phyloP scores from a whole-genome alignment of 2,113 vertebrate species.

The Struthio camelus region DNA sequence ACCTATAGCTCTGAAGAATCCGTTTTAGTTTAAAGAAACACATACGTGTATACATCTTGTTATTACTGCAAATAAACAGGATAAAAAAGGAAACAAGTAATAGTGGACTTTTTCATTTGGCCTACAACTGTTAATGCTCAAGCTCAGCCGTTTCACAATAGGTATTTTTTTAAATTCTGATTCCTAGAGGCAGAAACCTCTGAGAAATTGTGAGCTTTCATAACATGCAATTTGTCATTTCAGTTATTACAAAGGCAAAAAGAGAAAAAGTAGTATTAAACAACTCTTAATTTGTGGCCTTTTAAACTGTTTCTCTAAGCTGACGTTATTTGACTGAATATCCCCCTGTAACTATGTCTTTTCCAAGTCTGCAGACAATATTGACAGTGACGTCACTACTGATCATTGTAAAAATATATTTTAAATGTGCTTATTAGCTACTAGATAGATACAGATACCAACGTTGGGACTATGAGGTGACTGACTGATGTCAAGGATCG shows the following conservation, averaged over 20 bases:
- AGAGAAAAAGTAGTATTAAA: neutral
- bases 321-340: neutral
- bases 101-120: neutral
- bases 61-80: neutral
- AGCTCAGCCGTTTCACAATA: neutral
- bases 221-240: neutral
- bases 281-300: neutral
- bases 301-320: neutral
- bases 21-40: neutral
- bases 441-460: neutral
- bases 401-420: neutral
- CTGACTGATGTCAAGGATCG: neutral
- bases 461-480: neutral
- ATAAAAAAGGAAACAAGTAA: neutral
- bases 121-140: neutral
- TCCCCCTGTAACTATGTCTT: neutral
- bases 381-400: neutral
- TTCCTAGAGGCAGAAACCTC: neutral
- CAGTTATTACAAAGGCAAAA: neutral
- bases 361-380: neutral
- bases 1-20: neutral
- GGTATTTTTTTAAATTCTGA: neutral
- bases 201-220: neutral
- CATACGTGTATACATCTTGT: fast-evolving
- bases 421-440: neutral